Evolutionary conservation across 2,888 invertebrate genomes (phyloP), one percentile per base, ranked within the genome.

Genomic region (Meandrusa payeni): DNA sequence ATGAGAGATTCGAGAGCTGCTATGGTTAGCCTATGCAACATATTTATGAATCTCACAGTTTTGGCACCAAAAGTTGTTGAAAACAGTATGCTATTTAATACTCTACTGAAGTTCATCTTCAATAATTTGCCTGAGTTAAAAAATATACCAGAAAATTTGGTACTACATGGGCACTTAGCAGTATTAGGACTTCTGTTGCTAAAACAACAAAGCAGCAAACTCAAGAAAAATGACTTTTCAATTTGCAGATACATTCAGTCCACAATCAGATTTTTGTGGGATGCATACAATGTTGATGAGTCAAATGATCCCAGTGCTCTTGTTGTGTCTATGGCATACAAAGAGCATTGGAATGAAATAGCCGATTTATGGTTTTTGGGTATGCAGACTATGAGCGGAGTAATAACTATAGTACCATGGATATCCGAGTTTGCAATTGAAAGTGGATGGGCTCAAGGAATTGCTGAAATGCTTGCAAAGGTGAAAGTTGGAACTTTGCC

Each of bases 361-460:
- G 94, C 93, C 69, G 97, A 97, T 65, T 81, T 97, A 6, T 97
- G 97, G 97, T 97, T 96, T 76, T 87, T 97, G 48, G 97, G 97
- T 11, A 96, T 97, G 95, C 97, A 97, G 73, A 96, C 97, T 1
- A 93, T 97, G 90, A 92, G 95, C 62, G 92, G 93, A 19, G 92
- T 96, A 0, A 77, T 97, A 24, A 91, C 94, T 9, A 90, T 93
- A 47, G 91, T 96, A 48, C 95, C 96, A 2, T 96, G 96, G 96
- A 92, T 96, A 49, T 95, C 95, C 0, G 95, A 96, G 62, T 96
- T 96, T 77, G 94, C 95, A 2, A 93, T 97, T 47, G 97, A 97
- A 62, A 96, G 96, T 69, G 97, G 97, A n/a, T 97, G 97, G 96
- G 94, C 95, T 2, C 93, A 95, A 68, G 96, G 96, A 5, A 96